Percentiles rank a stretch among this genome's conserved stretches.
phyloP scores from a whole-genome alignment of 2,797 vertebrate species.

The Xiphorhynchus erythropygius region DNA sequence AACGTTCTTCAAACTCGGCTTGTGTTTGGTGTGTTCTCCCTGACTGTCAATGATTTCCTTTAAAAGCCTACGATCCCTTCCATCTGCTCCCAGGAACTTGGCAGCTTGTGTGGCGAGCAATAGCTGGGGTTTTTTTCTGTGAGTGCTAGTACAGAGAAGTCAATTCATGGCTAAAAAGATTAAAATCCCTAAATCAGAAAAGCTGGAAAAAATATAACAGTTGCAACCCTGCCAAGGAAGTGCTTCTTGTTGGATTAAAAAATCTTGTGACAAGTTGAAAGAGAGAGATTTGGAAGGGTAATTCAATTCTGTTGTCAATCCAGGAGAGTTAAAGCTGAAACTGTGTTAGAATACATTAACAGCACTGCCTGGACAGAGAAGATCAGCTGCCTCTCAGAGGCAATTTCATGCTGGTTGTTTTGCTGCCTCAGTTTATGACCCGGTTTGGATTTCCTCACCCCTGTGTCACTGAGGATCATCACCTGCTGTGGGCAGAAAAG shows the following conservation, averaged over 20 bases:
- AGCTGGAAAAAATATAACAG: slow-evolving; percentile 50
- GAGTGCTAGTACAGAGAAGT: slow-evolving; percentile 26
- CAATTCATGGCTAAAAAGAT: slow-evolving; percentile 56
- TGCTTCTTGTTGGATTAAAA: slow-evolving; percentile 56
- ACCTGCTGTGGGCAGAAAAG: background rate
- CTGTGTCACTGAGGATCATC: background rate
- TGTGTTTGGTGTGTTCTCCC: background rate
- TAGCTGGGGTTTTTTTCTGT: background rate
- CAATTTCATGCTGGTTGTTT: background rate
- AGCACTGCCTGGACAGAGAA: background rate
- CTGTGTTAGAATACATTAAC: slow-evolving; percentile 20
- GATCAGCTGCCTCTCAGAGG: background rate
- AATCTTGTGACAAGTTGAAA: slow-evolving; percentile 49
- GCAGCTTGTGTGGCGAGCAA: slow-evolving; percentile 10
- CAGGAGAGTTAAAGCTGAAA: slow-evolving; percentile 19
- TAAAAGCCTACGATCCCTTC: background rate
- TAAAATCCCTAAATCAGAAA: slow-evolving; percentile 51
- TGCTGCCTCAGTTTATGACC: background rate
- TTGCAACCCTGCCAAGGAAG: slow-evolving; percentile 44
- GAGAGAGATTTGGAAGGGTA: slow-evolving; percentile 46
- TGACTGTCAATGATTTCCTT: slow-evolving; percentile 25
- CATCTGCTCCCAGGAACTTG: slow-evolving; percentile 29
- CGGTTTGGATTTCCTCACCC: background rate
- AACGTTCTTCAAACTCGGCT: background rate
- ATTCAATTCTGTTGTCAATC: slow-evolving; percentile 42